Evolutionary conservation across 2,113 vertebrate species (phyloP).

Genomic region (Aptenodytes forsteri): DNA sequence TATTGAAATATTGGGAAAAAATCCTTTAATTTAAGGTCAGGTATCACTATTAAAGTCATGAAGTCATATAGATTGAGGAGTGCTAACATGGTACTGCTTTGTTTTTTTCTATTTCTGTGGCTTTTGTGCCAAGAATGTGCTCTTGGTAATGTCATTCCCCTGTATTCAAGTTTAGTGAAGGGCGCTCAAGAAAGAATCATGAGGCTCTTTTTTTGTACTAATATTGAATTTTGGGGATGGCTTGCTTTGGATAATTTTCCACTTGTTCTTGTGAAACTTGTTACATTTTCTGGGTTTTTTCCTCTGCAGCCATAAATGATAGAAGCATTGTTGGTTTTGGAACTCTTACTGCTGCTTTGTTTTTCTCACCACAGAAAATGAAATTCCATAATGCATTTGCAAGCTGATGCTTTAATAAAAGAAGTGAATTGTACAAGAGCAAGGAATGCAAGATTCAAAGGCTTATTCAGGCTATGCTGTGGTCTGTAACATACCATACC

Average conservation of each 20-base stretch:
- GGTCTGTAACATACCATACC: neutral
- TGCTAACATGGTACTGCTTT: neutral
- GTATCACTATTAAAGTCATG: neutral
- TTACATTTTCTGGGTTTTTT: neutral
- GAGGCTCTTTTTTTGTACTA: neutral
- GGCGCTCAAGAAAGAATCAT: neutral
- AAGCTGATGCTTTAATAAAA: constrained; percentile 3
- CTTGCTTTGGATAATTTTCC: neutral
- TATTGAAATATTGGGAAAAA: neutral
- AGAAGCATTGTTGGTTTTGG: neutral
- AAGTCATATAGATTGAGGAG: neutral
- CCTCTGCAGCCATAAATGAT: neutral
- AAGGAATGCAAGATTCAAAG: neutral
- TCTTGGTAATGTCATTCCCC: neutral
- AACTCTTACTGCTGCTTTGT: neutral
- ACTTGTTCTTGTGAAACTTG: neutral
- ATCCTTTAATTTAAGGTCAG: neutral
- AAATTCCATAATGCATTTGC: neutral
- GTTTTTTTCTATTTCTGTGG: neutral
- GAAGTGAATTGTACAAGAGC: neutral
- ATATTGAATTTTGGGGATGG: neutral
- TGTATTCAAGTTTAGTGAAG: neutral
- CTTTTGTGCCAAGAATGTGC: neutral
- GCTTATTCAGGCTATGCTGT: neutral
- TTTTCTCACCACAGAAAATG: neutral